Evolutionary conservation across 2,797 vertebrate species (phyloP).

Genomic region (Pseudocheirus occidentalis): DNA sequence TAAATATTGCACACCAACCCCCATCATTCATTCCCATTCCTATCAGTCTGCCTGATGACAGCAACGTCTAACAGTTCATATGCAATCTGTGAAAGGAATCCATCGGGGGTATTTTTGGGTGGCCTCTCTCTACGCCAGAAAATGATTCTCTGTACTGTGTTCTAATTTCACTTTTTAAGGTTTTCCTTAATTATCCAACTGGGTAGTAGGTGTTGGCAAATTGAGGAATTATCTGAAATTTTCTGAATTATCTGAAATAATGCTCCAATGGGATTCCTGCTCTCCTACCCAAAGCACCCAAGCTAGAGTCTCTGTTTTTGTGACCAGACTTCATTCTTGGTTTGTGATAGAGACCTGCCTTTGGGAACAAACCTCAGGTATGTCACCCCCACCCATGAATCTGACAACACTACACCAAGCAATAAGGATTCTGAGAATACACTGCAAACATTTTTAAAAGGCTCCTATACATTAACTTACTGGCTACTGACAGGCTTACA

Average conservation of each 20-base stretch:
- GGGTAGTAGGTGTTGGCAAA: slow-evolving; percentile 26
- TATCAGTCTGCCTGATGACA: slow-evolving; percentile 57
- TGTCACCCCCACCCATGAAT: slow-evolving; percentile 11
- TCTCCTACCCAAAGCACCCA: slow-evolving; percentile 8
- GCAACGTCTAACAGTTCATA: slow-evolving; percentile 4
- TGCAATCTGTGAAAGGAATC: slow-evolving; percentile 32
- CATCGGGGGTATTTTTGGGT: slow-evolving; percentile 51
- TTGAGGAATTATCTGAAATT: slow-evolving; percentile 22
- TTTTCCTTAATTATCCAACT: neutral
- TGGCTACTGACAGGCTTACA: neutral
- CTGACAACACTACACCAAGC: slow-evolving; percentile 73
- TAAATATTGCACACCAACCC: neutral
- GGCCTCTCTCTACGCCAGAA: slow-evolving; percentile 55
- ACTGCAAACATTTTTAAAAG: slow-evolving; percentile 35
- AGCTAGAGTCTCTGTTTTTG: neutral
- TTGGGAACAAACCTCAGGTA: neutral
- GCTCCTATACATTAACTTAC: neutral
- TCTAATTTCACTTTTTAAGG: slow-evolving; percentile 58
- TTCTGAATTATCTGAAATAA: too few species aligned
- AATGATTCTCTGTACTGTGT: slow-evolving; percentile 29
- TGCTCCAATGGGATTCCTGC: slow-evolving; percentile 27
- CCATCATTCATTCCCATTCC: slow-evolving; percentile 54
- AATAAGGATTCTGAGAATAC: slow-evolving; percentile 58
- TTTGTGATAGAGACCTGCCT: slow-evolving; percentile 42
- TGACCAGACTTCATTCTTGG: slow-evolving; percentile 28